Conservation (phyloP, 2,113 vertebrate species). For the Urocitellus parryii region DNA sequence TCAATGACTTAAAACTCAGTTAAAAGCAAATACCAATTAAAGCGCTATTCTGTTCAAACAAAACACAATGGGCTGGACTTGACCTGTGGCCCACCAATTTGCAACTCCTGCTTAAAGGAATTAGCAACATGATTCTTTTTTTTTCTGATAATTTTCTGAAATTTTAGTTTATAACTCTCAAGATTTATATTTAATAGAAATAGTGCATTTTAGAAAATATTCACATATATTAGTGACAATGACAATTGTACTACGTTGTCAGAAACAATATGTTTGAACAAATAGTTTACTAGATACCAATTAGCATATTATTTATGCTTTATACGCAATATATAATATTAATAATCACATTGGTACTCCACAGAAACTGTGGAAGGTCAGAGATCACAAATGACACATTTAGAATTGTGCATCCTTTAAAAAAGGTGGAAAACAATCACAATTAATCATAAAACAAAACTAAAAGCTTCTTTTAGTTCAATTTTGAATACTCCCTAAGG, state of each 20-base stretch:
- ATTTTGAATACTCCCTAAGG: not conserved
- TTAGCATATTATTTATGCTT: not conserved
- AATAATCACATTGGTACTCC: not conserved
- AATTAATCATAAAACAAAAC: not conserved
- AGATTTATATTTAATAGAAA: not conserved
- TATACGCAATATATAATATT: too few relatives aligned
- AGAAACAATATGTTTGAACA: not conserved
- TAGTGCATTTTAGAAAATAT: not conserved
- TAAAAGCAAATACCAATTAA: not conserved
- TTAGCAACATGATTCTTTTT: not conserved
- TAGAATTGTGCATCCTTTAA: not conserved
- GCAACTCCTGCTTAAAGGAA: not conserved
- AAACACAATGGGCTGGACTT: not conserved
- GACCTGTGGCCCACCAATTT: not conserved
- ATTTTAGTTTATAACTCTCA: constrained; percentile 5
- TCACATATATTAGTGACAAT: not conserved
- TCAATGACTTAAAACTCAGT: not conserved
- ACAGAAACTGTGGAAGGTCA: not conserved
- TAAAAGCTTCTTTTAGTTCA: not conserved
- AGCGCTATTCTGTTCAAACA: not conserved
- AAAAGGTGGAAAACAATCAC: not conserved
- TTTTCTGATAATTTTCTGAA: constrained; percentile 26
- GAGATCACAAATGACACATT: not conserved
- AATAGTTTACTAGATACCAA: not conserved
- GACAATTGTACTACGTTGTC: not conserved